Percentiles rank a stretch among this genome's conserved stretches.
Evolutionary conservation across 2,888 invertebrate genomes (phyloP).

Genomic region (Prosopocoilus inquinatus): DNA sequence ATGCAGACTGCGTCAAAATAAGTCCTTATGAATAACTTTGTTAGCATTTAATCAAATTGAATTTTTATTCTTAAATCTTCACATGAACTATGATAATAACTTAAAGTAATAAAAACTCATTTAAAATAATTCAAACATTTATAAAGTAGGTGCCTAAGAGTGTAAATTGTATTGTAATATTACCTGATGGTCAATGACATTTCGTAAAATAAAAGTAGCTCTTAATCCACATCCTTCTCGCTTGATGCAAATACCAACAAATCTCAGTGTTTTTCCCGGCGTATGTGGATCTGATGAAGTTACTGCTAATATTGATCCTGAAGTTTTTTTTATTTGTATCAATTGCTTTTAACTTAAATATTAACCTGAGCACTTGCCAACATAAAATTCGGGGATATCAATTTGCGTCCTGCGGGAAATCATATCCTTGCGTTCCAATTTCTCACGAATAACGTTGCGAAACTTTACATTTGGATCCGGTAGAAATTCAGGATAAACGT

Average conservation of each 20-base stretch:
- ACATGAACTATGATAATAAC: too few relatives aligned
- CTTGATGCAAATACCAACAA: slow-evolving; percentile 94
- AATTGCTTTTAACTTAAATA: neutral
- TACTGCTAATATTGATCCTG: slow-evolving; percentile 85
- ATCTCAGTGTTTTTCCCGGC: slow-evolving; percentile 77
- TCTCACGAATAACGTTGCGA: slow-evolving; percentile 81
- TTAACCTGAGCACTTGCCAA: slow-evolving; percentile 62
- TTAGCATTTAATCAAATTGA: too few relatives aligned
- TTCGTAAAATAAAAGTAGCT: slow-evolving; percentile 84
- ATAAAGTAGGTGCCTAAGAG: too few relatives aligned
- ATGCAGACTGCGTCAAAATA: too few relatives aligned
- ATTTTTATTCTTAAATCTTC: neutral
- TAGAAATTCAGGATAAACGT: slow-evolving; percentile 87
- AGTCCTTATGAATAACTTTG: too few relatives aligned
- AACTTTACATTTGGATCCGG: slow-evolving; percentile 78
- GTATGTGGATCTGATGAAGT: slow-evolving; percentile 83
- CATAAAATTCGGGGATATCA: slow-evolving; percentile 97
- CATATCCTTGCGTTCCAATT: slow-evolving; percentile 92
- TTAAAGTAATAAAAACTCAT: too few relatives aligned
- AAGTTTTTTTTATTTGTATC: slow-evolving; percentile 22
- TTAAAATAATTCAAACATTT: too few relatives aligned
- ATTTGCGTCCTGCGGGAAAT: slow-evolving; percentile 75
- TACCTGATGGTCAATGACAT: slow-evolving; percentile 84
- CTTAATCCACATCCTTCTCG: slow-evolving; percentile 78
- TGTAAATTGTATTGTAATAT: too few relatives aligned